Evolutionary conservation across 2,888 invertebrate genomes (phyloP).

Genomic region (Nemoura dubitans): DNA sequence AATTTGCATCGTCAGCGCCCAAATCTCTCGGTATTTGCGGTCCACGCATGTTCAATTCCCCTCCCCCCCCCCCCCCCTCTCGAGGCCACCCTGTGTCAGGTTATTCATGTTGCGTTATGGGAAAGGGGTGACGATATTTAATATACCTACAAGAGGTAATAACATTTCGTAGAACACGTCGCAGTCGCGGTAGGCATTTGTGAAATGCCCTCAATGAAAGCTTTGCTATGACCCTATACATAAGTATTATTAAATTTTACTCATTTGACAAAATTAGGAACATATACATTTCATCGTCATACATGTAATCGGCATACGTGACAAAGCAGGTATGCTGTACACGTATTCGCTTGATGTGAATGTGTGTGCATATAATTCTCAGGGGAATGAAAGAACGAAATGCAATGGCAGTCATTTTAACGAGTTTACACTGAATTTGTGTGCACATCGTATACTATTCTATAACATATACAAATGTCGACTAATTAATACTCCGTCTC

Average conservation of each 20-base stretch:
- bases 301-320: neutral
- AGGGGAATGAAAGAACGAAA: neutral
- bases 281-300: neutral
- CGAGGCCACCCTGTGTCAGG: neutral
- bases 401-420: neutral
- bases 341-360: neutral
- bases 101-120: neutral
- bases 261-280: neutral
- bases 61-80: too few relatives aligned
- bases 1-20: neutral
- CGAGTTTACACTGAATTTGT: neutral
- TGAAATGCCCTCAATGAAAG: neutral
- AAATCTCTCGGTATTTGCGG: neutral
- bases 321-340: neutral
- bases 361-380: neutral
- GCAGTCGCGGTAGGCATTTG: neutral
- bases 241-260: neutral
- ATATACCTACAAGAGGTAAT: neutral
- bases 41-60: neutral
- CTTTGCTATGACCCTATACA: neutral
- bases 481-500: slow-evolving; percentile 4
- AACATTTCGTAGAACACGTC: neutral
- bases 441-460: neutral
- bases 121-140: neutral
- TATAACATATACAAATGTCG: neutral